Conservation (phyloP, 2,797 vertebrate species). For the Holocentrus rufus region DNA sequence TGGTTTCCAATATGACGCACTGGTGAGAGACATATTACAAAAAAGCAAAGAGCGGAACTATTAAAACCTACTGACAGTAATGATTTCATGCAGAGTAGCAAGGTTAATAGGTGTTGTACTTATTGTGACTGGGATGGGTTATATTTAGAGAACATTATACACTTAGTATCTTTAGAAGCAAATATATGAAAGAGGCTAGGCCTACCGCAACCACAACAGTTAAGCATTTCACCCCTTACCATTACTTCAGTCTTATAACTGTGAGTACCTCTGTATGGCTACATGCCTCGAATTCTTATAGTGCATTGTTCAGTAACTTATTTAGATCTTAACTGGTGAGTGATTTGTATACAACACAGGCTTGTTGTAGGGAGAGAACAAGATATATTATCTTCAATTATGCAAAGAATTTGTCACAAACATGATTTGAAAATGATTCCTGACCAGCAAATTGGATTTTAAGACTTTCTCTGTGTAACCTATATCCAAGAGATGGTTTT, state of each 20-base stretch:
- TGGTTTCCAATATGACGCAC: background rate
- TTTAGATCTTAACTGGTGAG: constrained; percentile 55
- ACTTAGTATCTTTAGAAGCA: background rate
- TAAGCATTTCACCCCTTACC: constrained; percentile 20
- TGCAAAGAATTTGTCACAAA: constrained; percentile 20
- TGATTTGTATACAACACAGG: constrained; percentile 45
- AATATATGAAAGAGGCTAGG: constrained; percentile 11
- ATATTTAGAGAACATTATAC: background rate
- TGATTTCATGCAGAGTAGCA: background rate
- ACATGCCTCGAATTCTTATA: constrained; percentile 56
- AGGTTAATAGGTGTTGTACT: background rate
- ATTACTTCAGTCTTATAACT: background rate
- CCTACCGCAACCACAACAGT: constrained; percentile 13
- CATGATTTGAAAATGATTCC: constrained; percentile 14
- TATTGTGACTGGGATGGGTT: background rate
- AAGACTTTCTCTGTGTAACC: background rate
- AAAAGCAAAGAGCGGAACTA: background rate
- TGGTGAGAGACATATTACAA: background rate
- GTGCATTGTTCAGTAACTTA: constrained; percentile 61
- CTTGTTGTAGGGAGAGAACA: constrained; percentile 55
- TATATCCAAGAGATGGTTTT: too few species aligned
- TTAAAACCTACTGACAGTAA: constrained; percentile 2
- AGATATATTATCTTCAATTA: constrained; percentile 18
- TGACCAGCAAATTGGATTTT: constrained; percentile 10
- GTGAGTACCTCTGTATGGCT: constrained; percentile 28